Evolutionary conservation across 2,888 invertebrate species (phyloP).

Genomic region (Tupiocoris notatus): DNA sequence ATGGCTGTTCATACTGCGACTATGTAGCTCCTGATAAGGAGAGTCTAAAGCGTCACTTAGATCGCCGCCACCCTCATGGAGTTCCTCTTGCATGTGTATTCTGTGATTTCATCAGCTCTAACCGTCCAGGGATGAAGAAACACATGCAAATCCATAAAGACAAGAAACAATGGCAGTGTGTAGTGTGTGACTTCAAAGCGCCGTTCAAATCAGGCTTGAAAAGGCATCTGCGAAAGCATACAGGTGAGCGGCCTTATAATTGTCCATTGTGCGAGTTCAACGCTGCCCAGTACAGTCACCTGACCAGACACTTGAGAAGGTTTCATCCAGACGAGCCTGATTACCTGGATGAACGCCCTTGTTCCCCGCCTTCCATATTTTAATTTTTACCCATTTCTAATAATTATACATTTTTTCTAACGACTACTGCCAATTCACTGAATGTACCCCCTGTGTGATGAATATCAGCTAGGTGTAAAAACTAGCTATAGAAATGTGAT

Average conservation of each 20-base stretch:
- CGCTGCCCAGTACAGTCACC: conserved; percentile 32
- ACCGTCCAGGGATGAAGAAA: conserved; percentile 5
- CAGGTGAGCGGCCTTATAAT: conserved; percentile 27
- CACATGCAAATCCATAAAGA: conserved; percentile 2
- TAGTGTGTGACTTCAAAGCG: conserved; percentile 10
- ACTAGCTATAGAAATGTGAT: too few species aligned
- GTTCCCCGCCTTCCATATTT: conserved; percentile 4
- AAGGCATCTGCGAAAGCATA: conserved; percentile 24
- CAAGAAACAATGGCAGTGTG: conserved; percentile 25
- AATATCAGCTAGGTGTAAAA: too few species aligned
- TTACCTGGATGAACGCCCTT: background rate
- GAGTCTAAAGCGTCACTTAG: conserved; percentile 1
- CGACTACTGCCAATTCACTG: too few species aligned
- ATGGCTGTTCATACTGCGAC: conserved; percentile 24
- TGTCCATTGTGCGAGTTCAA: conserved; percentile 31
- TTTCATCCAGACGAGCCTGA: conserved; percentile 14
- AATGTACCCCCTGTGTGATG: too few species aligned
- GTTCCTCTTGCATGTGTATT: conserved; percentile 12
- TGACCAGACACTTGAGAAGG: conserved; percentile 19
- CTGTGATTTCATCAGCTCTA: conserved; percentile 32
- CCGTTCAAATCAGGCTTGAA: conserved; percentile 17
- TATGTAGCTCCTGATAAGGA: background rate
- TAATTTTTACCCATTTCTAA: too few species aligned
- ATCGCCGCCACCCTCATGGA: conserved; percentile 1
- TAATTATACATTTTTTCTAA: too few species aligned